Conservation (phyloP, 2,797 vertebrate species). For the Halcyon leucocephala region DNA sequence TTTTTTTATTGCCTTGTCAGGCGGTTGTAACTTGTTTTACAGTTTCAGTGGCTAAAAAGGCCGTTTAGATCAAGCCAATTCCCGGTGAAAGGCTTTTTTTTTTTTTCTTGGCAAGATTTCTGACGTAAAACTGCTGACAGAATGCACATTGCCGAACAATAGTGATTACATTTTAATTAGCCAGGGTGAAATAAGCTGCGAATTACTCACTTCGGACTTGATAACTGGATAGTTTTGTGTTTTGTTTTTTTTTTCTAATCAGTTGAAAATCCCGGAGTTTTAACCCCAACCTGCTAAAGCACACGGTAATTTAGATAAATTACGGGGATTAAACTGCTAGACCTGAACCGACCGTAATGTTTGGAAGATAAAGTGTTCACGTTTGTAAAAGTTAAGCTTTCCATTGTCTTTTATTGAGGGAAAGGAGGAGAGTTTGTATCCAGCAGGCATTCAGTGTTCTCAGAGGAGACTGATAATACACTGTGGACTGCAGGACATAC, state of each 20-base stretch:
- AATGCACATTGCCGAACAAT: constrained; percentile 60
- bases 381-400: background rate
- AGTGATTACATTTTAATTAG: constrained; percentile 80
- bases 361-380: constrained; percentile 16
- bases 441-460: background rate
- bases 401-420: background rate
- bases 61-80: constrained; percentile 32
- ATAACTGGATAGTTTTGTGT: constrained; percentile 20
- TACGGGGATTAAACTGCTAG: constrained; percentile 29
- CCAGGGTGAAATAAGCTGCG: constrained; percentile 51
- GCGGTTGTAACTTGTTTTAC: constrained; percentile 65
- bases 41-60: constrained; percentile 58
- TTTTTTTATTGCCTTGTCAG: constrained; percentile 46
- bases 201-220: constrained; percentile 71
- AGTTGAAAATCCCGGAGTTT: constrained; percentile 29
- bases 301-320: constrained; percentile 34
- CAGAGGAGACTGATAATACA: background rate
- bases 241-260: background rate
- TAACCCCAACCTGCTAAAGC: constrained; percentile 53
- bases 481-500: background rate
- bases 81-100: constrained; percentile 47
- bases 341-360: background rate
- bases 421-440: background rate
- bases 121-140: constrained; percentile 73
- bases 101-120: constrained; percentile 64